Evolutionary conservation across 2,888 invertebrate species (phyloP), one percentile per base, ranked within the genome.

Genomic region (Chouioia cunea): DNA sequence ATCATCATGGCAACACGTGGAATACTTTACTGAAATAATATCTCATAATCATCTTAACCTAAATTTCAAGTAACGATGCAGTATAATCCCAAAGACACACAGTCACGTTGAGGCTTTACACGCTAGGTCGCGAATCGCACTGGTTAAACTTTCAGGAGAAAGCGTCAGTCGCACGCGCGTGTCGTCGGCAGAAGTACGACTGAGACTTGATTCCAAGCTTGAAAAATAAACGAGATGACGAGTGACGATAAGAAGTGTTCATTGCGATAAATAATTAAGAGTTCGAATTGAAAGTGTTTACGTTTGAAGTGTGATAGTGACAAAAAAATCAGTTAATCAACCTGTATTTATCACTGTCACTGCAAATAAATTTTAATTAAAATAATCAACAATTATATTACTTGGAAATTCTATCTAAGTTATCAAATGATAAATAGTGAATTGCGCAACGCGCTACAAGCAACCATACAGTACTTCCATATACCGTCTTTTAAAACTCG

Each of bases 101-200:
- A 36, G 36, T 36, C 20, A 12, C 15, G 52, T 22, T 50, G 20
- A 22, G 62, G 43, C 52, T 52, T 63, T 63, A 52, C 43, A 16
- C 27, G 48, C 56, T 47, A 56, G 15, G 60, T 36, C 22, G 43
- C 59, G 15, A n/a, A 23, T 12, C 47, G 18, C 16, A 20, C 50
- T 63, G 36, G 53, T 65, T 58, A 65, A 65, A 57, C 57, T 65
- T 65, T 58, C 43, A 65, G 50, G 20, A 43, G 43, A 43, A 47
- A 10, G 46, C 54, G 47, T 64, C 64, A 47, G 56, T 62, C 27
- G 43, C 57, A 50, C 27, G 43, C 57, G 22, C 20, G 22, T 18
- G 52, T 52, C 14, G 52, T 20, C n/a, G 52, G 4, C 52, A 20
- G 36, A 36, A 36, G 36, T 6, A 36, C 18, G 52, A 14, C 48